A percentile compares a stretch with the other conserved stretches of the same genome.
Conservation (phyloP, 2,113 vertebrate species). For the Salvelinus fontinalis region DNA sequence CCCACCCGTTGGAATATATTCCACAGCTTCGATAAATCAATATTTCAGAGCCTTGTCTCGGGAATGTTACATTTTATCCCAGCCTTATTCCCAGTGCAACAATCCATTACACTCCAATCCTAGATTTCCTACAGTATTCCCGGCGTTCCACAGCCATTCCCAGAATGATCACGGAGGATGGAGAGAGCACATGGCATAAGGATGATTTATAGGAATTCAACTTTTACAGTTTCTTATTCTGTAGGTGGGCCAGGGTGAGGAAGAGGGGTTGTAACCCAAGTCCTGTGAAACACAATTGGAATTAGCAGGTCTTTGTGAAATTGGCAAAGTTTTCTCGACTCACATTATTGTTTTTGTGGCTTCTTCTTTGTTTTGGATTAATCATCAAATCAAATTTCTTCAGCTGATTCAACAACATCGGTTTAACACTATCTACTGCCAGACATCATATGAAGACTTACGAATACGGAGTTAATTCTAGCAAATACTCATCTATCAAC, state of each 20-base stretch:
- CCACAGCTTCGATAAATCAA: constrained; percentile 40
- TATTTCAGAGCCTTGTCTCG: constrained; percentile 39
- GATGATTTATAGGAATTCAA: constrained; percentile 43
- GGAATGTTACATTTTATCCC: constrained; percentile 30
- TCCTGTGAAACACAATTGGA: constrained; percentile 14
- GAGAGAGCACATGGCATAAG: background rate
- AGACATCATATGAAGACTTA: no score
- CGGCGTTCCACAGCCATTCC: background rate
- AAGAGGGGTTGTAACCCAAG: constrained; percentile 22
- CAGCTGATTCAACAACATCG: no score
- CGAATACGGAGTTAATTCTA: no score
- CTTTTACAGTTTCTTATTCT: constrained; percentile 30
- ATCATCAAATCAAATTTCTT: no score
- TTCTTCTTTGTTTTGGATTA: background rate
- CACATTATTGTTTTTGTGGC: background rate
- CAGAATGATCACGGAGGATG: background rate
- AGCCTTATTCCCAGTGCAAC: constrained; percentile 32
- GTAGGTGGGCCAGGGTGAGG: constrained; percentile 27
- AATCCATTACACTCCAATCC: constrained; percentile 6
- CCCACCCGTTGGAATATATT: constrained; percentile 15
- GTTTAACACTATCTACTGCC: no score
- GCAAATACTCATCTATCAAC: no score
- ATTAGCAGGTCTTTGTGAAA: constrained; percentile 22
- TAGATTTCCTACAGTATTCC: background rate
- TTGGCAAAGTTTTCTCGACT: constrained; percentile 3